Evolutionary conservation across 1,140 invertebrate species (phyloP).

Genomic region (Saxidomus purpurata): DNA sequence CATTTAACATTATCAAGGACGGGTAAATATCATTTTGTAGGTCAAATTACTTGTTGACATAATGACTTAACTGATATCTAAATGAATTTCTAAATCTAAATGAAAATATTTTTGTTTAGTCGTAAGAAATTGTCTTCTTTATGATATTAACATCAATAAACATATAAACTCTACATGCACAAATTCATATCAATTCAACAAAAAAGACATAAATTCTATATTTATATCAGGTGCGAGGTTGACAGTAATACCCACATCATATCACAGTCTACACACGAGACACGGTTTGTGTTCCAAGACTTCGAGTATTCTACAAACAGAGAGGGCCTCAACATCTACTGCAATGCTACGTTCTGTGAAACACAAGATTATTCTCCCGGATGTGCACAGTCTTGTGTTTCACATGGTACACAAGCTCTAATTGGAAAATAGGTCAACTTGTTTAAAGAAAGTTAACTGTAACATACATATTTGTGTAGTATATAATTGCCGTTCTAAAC

Average conservation of each 20-base stretch:
- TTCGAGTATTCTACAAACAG: constrained; percentile 46
- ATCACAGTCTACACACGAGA: constrained; percentile 53
- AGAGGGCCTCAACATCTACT: constrained; percentile 34
- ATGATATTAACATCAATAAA: no score
- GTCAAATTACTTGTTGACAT: no score
- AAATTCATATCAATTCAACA: no score
- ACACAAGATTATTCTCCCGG: background rate
- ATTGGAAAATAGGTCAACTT: constrained; percentile 6
- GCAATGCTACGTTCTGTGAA: constrained; percentile 40
- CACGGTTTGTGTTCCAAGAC: constrained; percentile 45
- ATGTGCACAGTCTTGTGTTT: constrained; percentile 12
- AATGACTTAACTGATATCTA: no score
- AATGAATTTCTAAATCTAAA: no score
- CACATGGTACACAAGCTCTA: background rate
- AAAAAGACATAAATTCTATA: no score
- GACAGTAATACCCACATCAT: constrained; percentile 52
- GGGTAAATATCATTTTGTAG: background rate
- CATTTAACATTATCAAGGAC: constrained; percentile 16
- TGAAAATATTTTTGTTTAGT: no score
- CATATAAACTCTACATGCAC: no score
- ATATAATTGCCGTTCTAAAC: no score
- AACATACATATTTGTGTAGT: no score
- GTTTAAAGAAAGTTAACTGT: no score
- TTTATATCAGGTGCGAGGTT: constrained; percentile 42
- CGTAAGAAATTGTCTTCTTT: no score